phyloP scores from a whole-genome alignment of 1,140 invertebrate genomes.

The Drosophila malerkotliana region DNA sequence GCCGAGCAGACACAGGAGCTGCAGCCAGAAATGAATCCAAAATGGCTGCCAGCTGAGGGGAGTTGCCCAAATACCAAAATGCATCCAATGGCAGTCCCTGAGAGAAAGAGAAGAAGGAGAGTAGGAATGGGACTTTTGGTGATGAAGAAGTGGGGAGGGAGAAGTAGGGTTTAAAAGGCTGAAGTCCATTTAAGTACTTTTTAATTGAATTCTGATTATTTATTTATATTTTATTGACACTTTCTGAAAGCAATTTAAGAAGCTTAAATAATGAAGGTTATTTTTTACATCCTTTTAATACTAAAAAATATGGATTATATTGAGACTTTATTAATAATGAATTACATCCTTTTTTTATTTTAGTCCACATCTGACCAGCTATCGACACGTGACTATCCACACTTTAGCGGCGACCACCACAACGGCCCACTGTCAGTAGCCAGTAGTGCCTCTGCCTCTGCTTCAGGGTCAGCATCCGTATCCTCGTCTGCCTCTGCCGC shows the following conservation, averaged over 20 bases:
- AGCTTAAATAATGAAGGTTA: too few species aligned
- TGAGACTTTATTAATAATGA: too few species aligned
- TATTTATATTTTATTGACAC: background rate
- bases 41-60: slow-evolving; percentile 59
- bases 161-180: background rate
- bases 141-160: too few species aligned
- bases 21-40: slow-evolving; percentile 48
- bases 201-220: background rate
- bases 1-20: slow-evolving; percentile 32
- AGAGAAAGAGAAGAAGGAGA: slow-evolving; percentile 4
- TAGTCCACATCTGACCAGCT: slow-evolving; percentile 68
- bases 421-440: slow-evolving; percentile 54
- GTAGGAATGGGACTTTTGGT: background rate
- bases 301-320: slow-evolving; percentile 1
- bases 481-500: slow-evolving; percentile 40
- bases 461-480: slow-evolving; percentile 38
- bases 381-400: slow-evolving; percentile 67
- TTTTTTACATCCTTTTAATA: too few species aligned
- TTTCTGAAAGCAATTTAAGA: background rate
- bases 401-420: slow-evolving; percentile 63
- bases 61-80: slow-evolving; percentile 31
- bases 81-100: slow-evolving; percentile 54
- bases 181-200: background rate
- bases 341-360: slow-evolving; percentile 3
- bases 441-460: slow-evolving; percentile 14